These are phyloP conservation scores for Labeo calbasu DNA, from an alignment of 2,797 vertebrate genomes.

Conservation along the genomic window DNA sequence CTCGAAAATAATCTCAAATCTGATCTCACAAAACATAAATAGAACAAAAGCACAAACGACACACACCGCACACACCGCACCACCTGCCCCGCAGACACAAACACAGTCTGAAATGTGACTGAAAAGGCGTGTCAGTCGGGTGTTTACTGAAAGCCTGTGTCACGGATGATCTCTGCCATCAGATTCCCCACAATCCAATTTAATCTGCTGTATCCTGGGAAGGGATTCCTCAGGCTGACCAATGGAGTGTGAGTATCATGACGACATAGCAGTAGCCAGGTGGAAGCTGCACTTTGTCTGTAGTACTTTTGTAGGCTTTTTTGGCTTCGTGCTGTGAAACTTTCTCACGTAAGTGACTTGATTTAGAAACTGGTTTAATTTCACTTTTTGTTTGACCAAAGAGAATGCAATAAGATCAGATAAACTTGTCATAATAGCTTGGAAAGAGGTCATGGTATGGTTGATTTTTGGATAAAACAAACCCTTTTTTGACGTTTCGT, in stretches of 20 bases:
- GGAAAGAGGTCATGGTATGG: background rate
- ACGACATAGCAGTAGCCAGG: background rate
- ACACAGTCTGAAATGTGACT: slow-evolving; percentile 20
- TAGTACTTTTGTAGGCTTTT: background rate
- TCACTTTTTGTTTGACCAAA: background rate
- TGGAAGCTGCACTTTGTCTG: slow-evolving; percentile 8
- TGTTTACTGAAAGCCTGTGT: slow-evolving; percentile 50
- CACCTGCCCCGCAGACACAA: background rate
- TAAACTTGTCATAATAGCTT: background rate
- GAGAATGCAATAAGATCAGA: background rate
- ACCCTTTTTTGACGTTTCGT: background rate
- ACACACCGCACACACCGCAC: background rate
- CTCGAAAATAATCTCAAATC: slow-evolving; percentile 8
- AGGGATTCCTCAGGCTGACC: slow-evolving; percentile 55
- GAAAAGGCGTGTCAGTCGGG: slow-evolving; percentile 21
- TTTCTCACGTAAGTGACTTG: background rate
- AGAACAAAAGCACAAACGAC: background rate
- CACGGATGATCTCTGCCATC: slow-evolving; percentile 62
- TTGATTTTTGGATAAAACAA: background rate
- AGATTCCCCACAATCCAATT: slow-evolving; percentile 72
- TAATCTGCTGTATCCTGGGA: slow-evolving; percentile 65
- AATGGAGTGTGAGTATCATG: background rate
- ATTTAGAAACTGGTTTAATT: background rate
- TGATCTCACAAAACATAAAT: slow-evolving; percentile 29
- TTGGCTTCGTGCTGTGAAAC: background rate